Percentiles rank a stretch among this genome's conserved stretches.
These are phyloP conservation scores for Protonemura montana DNA, from an alignment of 2,888 invertebrate genomes.

Conservation along the genomic window DNA sequence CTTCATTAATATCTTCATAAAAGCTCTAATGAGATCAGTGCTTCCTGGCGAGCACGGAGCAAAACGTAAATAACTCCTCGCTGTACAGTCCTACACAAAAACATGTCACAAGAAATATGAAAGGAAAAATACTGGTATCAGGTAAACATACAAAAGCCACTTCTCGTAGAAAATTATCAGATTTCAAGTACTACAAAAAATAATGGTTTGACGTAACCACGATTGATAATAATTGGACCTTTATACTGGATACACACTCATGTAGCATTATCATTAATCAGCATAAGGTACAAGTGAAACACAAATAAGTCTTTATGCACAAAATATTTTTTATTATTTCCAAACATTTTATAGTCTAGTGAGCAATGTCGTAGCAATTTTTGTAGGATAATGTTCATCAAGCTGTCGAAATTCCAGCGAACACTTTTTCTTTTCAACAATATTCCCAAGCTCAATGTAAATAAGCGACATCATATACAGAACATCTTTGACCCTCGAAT, in stretches of 20 bases:
- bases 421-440: constrained; percentile 78
- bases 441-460: constrained; percentile 76
- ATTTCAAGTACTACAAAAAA: no score
- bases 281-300: no score
- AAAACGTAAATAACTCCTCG: neutral
- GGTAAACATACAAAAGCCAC: no score
- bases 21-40: constrained; percentile 44
- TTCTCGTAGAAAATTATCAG: no score
- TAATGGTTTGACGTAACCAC: no score
- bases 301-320: no score
- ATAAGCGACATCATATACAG: constrained; percentile 76
- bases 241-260: no score
- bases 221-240: no score
- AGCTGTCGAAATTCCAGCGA: constrained; percentile 82
- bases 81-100: neutral
- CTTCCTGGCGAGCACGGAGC: constrained; percentile 12
- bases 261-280: no score
- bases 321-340: no score
- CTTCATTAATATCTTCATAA: constrained; percentile 42
- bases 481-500: constrained; percentile 76
- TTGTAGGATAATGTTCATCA: constrained; percentile 74
- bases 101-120: neutral
- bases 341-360: constrained; percentile 36
- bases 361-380: constrained; percentile 54
- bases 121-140: no score